Conservation (phyloP, 2,888 invertebrate genomes). For the Trypoxylon attenuatum region DNA sequence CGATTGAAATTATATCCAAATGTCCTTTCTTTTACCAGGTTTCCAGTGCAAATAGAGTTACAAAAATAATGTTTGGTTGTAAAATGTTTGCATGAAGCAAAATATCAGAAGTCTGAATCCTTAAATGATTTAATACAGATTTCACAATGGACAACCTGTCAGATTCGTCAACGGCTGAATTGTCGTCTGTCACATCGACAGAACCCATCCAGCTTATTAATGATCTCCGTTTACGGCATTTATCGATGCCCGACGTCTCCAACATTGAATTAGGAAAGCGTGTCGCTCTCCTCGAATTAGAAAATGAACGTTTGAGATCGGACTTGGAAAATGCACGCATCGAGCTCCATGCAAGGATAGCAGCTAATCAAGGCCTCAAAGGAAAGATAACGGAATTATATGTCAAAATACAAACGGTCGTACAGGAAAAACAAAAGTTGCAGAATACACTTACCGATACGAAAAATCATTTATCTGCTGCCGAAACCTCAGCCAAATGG, state of each 20-base stretch:
- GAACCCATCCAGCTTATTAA: constrained; percentile 59
- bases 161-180: constrained; percentile 59
- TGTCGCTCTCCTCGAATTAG: constrained; percentile 57
- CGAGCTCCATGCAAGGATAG: constrained; percentile 62
- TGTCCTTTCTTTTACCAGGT: too few species aligned
- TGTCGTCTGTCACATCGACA: constrained; percentile 59
- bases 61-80: too few species aligned
- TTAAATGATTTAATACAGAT: too few species aligned
- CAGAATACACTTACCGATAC: constrained; percentile 55
- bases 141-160: constrained; percentile 63
- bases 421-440: constrained; percentile 60
- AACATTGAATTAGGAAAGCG: constrained; percentile 59
- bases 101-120: too few species aligned
- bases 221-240: constrained; percentile 56
- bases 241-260: constrained; percentile 57
- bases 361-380: constrained; percentile 64
- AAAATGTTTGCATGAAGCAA: too few species aligned
- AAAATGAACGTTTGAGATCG: constrained; percentile 60
- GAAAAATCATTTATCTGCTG: constrained; percentile 44
- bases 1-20: too few species aligned
- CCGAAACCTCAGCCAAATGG: constrained; percentile 62
- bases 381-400: constrained; percentile 62
- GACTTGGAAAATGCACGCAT: constrained; percentile 60
- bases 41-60: too few species aligned
- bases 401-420: constrained; percentile 57